phyloP scores from a whole-genome alignment of 2,888 invertebrate species.

The Bugulina stolonifera region DNA sequence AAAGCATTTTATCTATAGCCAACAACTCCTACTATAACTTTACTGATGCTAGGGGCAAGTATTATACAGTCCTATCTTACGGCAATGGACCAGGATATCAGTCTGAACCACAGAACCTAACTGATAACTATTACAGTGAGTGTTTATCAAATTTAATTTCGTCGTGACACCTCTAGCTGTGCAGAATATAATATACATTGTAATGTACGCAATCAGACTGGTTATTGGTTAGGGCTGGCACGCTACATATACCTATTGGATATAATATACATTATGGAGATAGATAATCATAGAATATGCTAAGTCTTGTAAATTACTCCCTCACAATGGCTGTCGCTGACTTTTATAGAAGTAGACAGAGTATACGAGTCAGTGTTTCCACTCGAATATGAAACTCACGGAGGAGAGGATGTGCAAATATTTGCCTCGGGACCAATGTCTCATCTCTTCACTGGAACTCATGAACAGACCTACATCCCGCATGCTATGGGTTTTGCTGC shows the following conservation, averaged over 20 bases:
- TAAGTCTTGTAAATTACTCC: too few relatives aligned
- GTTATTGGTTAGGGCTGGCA: too few relatives aligned
- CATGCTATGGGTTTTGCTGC: constrained; percentile 74
- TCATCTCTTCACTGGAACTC: constrained; percentile 70
- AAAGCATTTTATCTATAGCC: constrained; percentile 12
- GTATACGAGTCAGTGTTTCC: too few relatives aligned
- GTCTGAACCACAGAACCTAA: not conserved
- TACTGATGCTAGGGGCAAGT: not conserved
- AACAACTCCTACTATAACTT: not conserved
- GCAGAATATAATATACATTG: too few relatives aligned
- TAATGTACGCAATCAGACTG: too few relatives aligned
- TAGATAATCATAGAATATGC: too few relatives aligned
- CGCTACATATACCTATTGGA: too few relatives aligned
- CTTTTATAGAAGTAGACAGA: too few relatives aligned
- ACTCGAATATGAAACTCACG: constrained; percentile 38
- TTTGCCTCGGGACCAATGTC: constrained; percentile 74
- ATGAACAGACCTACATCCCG: constrained; percentile 80
- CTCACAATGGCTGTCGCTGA: too few relatives aligned
- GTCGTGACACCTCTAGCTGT: too few relatives aligned
- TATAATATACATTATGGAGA: too few relatives aligned
- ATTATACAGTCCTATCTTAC: constrained; percentile 10
- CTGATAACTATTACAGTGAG: not conserved
- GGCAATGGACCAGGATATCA: constrained; percentile 23
- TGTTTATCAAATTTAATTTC: too few relatives aligned
- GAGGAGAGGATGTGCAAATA: constrained; percentile 69